Conservation (phyloP, 2,113 vertebrate genomes). For the Machaerirhynchus nigripectus region DNA sequence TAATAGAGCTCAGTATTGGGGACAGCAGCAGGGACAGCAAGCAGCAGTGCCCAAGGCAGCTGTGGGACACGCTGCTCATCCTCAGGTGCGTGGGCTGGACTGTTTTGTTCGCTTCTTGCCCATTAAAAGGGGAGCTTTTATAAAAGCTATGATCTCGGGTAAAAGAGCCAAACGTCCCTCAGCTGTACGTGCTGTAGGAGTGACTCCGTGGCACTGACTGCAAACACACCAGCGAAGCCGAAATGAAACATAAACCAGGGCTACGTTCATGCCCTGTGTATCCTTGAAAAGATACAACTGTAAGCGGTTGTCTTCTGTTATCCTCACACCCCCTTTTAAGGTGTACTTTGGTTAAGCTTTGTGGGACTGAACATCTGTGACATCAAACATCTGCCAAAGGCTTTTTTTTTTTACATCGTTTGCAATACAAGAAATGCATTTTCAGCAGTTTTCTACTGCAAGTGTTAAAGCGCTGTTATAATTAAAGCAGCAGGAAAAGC, state of each 20-base stretch:
- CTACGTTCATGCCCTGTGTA: accelerated
- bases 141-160: accelerated
- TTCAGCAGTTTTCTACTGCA: conserved; percentile 23
- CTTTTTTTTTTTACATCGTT: background rate
- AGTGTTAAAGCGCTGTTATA: background rate
- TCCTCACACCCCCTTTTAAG: background rate
- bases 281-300: background rate
- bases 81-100: background rate
- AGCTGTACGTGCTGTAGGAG: background rate
- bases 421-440: background rate
- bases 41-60: background rate
- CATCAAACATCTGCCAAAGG: background rate
- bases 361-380: background rate
- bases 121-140: background rate
- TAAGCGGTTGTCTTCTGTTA: background rate
- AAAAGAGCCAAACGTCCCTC: background rate
- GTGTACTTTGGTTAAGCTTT: background rate
- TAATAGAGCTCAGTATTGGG: background rate
- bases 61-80: background rate
- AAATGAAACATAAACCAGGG: background rate
- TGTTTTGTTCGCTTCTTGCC: background rate
- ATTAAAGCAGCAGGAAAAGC: conserved; percentile 37
- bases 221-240: background rate
- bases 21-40: background rate
- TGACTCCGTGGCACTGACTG: background rate